A percentile compares a stretch with the other conserved stretches of the same genome.
phyloP scores from a whole-genome alignment of 2,888 invertebrate genomes.

The Caradrina clavipalpis region DNA sequence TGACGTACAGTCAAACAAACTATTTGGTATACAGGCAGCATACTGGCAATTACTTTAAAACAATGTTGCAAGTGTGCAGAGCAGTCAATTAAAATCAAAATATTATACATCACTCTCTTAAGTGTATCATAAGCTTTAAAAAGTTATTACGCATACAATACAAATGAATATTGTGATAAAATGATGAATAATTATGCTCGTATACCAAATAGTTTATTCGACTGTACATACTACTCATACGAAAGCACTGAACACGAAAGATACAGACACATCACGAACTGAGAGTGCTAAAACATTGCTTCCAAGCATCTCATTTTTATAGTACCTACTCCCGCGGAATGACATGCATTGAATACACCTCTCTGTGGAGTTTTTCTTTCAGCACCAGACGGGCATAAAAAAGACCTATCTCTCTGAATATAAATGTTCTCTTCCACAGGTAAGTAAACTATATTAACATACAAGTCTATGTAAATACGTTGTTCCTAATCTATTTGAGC shows the following conservation, averaged over 20 bases:
- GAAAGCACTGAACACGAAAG: background rate
- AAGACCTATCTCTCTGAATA: conserved; percentile 26
- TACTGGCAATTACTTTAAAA: no score
- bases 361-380: conserved; percentile 28
- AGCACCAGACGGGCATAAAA: conserved; percentile 35
- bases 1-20: no score
- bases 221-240: background rate
- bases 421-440: conserved; percentile 11
- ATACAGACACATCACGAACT: conserved; percentile 7
- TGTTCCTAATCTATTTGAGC: conserved; percentile 20
- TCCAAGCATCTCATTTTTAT: conserved; percentile 40
- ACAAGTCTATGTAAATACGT: conserved; percentile 33
- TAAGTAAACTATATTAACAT: conserved; percentile 10
- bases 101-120: no score
- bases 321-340: conserved; percentile 25
- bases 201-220: no score
- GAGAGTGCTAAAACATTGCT: conserved; percentile 35
- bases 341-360: conserved; percentile 44
- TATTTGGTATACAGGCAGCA: no score
- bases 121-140: no score
- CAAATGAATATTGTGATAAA: no score
- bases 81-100: no score
- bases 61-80: no score
- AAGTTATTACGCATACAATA: no score
- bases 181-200: no score